phyloP scores from a whole-genome alignment of 2,113 vertebrate genomes.

The Pagrus major region DNA sequence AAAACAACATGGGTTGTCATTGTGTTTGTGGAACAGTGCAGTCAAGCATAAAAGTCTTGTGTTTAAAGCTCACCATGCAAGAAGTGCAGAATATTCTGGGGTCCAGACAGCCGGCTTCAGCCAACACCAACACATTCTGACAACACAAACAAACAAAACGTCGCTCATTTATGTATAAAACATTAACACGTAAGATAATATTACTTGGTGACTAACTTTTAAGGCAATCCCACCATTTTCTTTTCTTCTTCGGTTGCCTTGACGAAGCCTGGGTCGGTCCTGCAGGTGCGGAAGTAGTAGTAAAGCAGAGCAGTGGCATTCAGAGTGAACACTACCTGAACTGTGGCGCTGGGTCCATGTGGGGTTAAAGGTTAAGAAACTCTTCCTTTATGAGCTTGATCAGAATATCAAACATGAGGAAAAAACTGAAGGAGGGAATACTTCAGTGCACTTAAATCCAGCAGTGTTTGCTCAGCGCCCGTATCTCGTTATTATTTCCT shows the following conservation, averaged over 20 bases:
- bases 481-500: not conserved
- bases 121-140: constrained; percentile 92
- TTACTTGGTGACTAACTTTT: not conserved
- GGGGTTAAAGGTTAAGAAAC: constrained; percentile 83
- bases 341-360: constrained; percentile 80
- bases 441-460: not conserved
- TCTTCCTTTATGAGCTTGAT: not conserved
- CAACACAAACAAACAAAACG: constrained; percentile 47
- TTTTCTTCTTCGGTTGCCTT: constrained; percentile 91
- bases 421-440: not conserved
- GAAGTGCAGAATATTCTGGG: constrained; percentile 93
- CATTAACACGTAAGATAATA: not conserved
- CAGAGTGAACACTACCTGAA: constrained; percentile 86
- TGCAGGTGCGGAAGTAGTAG: constrained; percentile 91
- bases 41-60: not conserved
- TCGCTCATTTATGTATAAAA: not conserved
- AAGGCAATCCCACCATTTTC: constrained; percentile 85
- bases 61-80: constrained; percentile 89
- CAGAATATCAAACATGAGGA: not conserved
- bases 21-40: not conserved
- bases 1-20: not conserved
- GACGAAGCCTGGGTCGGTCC: constrained; percentile 90
- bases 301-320: constrained; percentile 87
- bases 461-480: not conserved
- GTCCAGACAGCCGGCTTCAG: constrained; percentile 93